These are phyloP conservation scores for Heliconius erato DNA, from an alignment of 2,888 invertebrate genomes.

Conservation along the genomic window DNA sequence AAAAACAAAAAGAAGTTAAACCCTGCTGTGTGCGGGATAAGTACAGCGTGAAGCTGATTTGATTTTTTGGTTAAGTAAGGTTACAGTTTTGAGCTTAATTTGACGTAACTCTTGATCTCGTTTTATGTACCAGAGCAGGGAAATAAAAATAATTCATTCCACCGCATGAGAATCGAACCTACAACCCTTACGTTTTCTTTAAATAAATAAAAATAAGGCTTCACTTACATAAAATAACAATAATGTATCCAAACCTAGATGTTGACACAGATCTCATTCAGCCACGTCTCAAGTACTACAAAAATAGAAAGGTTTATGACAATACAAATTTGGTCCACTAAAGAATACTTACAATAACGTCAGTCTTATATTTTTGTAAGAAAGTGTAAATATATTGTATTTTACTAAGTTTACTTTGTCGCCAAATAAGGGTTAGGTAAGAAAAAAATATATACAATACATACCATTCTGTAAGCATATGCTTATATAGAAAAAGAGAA, in stretches of 20 bases:
- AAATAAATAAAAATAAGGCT: not conserved
- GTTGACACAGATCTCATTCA: not conserved
- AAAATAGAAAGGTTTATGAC: not conserved
- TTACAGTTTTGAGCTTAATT: no score
- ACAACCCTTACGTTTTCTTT: not conserved
- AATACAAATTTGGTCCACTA: not conserved
- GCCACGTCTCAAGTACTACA: not conserved
- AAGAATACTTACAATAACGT: not conserved
- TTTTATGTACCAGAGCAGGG: no score
- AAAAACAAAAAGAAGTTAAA: no score
- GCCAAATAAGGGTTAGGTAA: not conserved
- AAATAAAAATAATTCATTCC: not conserved
- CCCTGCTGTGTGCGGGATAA: no score
- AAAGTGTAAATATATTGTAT: not conserved
- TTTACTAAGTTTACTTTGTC: not conserved
- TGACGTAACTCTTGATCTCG: no score
- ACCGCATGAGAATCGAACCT: not conserved
- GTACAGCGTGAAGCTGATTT: no score
- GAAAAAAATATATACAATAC: not conserved
- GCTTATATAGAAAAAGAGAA: no score
- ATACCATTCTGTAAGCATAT: not conserved
- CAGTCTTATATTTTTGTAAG: not conserved
- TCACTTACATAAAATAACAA: not conserved
- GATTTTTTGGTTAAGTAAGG: no score
- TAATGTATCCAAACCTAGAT: not conserved